Conservation (phyloP, 2,888 invertebrate genomes). For the Coleophora flavipennella region DNA sequence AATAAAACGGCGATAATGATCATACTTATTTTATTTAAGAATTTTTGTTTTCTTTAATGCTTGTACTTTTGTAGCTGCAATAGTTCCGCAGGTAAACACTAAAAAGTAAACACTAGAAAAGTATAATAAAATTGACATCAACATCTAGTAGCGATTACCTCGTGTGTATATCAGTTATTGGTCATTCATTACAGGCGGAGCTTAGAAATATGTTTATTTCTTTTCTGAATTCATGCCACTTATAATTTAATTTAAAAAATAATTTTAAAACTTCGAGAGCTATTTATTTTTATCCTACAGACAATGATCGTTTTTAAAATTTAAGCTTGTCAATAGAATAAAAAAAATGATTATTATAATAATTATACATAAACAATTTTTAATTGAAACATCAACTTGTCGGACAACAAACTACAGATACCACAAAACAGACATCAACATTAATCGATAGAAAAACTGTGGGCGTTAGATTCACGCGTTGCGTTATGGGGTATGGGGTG, state of each 20-base stretch:
- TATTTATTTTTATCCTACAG: conserved; percentile 40
- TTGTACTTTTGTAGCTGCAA: conserved; percentile 6
- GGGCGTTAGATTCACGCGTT: conserved; percentile 1
- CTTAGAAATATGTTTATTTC: conserved; percentile 16
- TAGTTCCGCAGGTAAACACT: neutral
- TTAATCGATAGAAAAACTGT: conserved; percentile 37
- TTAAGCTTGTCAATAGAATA: conserved; percentile 68
- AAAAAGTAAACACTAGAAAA: neutral
- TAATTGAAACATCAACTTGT: conserved; percentile 62
- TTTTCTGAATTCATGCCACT: conserved; percentile 4
- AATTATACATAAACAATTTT: conserved; percentile 65
- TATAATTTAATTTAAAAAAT: conserved; percentile 29
- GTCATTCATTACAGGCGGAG: conserved; percentile 51
- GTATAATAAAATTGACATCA: conserved; percentile 32
- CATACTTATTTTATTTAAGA: neutral
- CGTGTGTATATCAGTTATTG: conserved; percentile 49
- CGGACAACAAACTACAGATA: conserved; percentile 68
- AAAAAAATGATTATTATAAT: conserved; percentile 61
- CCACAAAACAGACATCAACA: conserved; percentile 56
- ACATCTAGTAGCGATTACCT: conserved; percentile 5
- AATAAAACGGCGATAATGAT: neutral
- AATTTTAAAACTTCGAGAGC: conserved; percentile 52
- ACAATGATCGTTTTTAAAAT: conserved; percentile 56
- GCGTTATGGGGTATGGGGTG: conserved; percentile 25
- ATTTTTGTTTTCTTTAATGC: neutral